Evolutionary conservation across 1,140 invertebrate species (phyloP).

Genomic region (Harpegnathos saltator): DNA sequence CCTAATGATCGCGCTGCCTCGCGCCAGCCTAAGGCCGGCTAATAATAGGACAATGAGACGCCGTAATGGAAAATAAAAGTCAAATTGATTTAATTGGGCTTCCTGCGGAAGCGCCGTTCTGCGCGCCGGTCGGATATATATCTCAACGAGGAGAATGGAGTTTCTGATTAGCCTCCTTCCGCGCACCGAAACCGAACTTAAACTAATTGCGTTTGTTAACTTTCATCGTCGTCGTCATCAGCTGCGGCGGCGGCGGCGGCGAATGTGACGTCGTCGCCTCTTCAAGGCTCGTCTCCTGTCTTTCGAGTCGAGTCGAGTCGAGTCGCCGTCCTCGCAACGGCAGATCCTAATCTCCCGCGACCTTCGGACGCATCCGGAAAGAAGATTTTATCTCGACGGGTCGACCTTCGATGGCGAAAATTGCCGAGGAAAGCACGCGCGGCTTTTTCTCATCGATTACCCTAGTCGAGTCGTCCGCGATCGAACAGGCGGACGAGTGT

Average conservation of each 20-base stretch:
- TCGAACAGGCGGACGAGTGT: not conserved
- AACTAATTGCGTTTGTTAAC: constrained; percentile 68
- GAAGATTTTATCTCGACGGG: constrained; percentile 54
- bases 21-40: constrained; percentile 13
- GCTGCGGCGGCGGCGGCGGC: too few relatives aligned
- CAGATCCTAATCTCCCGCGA: constrained; percentile 68
- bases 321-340: constrained; percentile 47
- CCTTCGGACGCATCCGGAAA: constrained; percentile 72
- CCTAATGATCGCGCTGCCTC: constrained; percentile 40
- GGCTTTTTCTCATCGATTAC: not conserved
- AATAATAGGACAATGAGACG: constrained; percentile 21
- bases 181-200: constrained; percentile 42
- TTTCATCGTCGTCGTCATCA: constrained; percentile 53
- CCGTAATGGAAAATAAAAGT: constrained; percentile 58
- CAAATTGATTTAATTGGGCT: constrained; percentile 71
- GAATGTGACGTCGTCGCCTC: not conserved
- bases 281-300: not conserved
- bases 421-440: constrained; percentile 58
- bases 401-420: constrained; percentile 66
- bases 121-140: constrained; percentile 42
- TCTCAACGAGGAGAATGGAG: constrained; percentile 64
- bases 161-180: constrained; percentile 67
- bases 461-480: not conserved
- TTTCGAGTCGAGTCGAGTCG: constrained; percentile 20
- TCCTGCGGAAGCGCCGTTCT: constrained; percentile 64